These are phyloP conservation scores for Parnassius orleans DNA, from an alignment of 2,888 invertebrate genomes.

Conservation along the genomic window DNA sequence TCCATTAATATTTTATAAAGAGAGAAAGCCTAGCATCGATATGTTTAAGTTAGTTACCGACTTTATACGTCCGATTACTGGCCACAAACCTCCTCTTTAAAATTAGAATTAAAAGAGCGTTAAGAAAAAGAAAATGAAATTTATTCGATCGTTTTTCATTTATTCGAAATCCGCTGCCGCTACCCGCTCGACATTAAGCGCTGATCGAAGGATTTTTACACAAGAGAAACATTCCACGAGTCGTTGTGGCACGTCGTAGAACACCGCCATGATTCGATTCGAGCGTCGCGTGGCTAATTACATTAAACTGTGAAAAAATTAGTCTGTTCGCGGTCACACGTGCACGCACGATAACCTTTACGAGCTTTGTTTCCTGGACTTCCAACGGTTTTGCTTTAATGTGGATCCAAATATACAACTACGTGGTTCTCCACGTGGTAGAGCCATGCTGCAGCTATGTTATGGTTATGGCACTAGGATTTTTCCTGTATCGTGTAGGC, in stretches of 20 bases:
- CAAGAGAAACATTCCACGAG: slow-evolving; percentile 27
- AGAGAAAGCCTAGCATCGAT: no score
- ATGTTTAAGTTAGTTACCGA: no score
- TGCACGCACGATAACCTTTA: slow-evolving; percentile 44
- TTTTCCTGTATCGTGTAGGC: no score
- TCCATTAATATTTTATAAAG: no score
- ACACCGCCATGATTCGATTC: slow-evolving; percentile 28
- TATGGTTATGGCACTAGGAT: no score
- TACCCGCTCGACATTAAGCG: slow-evolving; percentile 1
- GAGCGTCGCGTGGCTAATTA: slow-evolving; percentile 57
- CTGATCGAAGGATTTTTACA: slow-evolving; percentile 9
- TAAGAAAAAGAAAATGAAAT: no score
- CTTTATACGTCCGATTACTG: no score
- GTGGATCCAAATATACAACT: neutral
- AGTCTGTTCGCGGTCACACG: slow-evolving; percentile 48
- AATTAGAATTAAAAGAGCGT: no score
- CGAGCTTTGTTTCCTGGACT: slow-evolving; percentile 28
- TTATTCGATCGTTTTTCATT: no score
- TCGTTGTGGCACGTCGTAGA: slow-evolving; percentile 15
- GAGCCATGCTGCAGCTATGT: no score
- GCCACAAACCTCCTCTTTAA: no score
- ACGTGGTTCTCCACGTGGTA: no score
- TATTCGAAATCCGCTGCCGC: neutral
- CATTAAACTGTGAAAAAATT: slow-evolving; percentile 73
- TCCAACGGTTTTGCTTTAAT: neutral